These are phyloP conservation scores for Hycleus cichorii DNA, from an alignment of 1,140 invertebrate genomes.

Conservation along the genomic window DNA sequence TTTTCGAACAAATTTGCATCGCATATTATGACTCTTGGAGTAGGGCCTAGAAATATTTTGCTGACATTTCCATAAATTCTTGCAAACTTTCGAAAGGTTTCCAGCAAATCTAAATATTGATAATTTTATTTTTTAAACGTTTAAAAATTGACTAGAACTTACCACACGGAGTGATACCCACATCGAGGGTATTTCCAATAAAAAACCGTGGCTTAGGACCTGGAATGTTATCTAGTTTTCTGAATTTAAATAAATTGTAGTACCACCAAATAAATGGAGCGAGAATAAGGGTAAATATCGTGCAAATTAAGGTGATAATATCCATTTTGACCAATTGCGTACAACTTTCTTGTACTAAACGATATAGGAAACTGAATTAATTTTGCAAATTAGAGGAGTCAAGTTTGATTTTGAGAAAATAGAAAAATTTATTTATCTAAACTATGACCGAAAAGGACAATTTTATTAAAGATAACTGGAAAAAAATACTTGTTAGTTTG, in stretches of 20 bases:
- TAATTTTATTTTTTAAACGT: not conserved
- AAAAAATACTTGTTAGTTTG: too few relatives aligned
- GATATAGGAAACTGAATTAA: too few relatives aligned
- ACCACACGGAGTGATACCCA: slow-evolving; percentile 13
- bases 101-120: slow-evolving; percentile 2
- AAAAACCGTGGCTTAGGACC: slow-evolving; percentile 19
- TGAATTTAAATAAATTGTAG: slow-evolving; percentile 13
- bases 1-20: not conserved
- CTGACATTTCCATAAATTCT: not conserved
- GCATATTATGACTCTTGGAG: not conserved
- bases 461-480: too few relatives aligned
- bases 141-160: not conserved
- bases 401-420: too few relatives aligned
- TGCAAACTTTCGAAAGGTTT: not conserved
- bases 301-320: too few relatives aligned
- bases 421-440: too few relatives aligned
- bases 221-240: slow-evolving; percentile 14
- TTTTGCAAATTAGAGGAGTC: too few relatives aligned
- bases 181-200: slow-evolving; percentile 18
- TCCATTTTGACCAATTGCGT: not conserved
- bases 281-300: too few relatives aligned
- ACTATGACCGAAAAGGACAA: too few relatives aligned
- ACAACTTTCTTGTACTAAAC: too few relatives aligned
- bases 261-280: not conserved
- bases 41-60: not conserved